Conservation (phyloP, 2,888 invertebrate genomes). For the Clusia tigrina region DNA sequence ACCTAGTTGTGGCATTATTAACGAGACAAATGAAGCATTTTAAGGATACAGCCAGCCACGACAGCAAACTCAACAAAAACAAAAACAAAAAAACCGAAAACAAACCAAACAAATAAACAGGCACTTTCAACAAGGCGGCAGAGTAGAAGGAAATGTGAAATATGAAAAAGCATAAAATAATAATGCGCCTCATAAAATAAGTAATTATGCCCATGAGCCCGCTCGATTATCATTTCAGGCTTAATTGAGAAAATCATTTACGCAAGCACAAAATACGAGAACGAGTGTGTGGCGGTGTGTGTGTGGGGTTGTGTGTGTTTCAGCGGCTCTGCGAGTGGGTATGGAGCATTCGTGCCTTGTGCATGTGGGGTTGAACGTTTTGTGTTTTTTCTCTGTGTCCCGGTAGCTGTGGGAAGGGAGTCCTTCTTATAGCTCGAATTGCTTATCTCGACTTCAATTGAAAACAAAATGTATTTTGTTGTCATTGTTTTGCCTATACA, state of each 20-base stretch:
- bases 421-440: not conserved
- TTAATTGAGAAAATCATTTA: slow-evolving; percentile 39
- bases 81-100: not conserved
- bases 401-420: too few species aligned
- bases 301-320: not conserved
- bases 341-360: not conserved
- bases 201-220: slow-evolving; percentile 61
- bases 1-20: not conserved
- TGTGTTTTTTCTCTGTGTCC: not conserved
- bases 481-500: slow-evolving; percentile 9
- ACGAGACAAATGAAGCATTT: slow-evolving; percentile 9
- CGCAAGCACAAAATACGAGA: slow-evolving; percentile 13
- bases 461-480: slow-evolving; percentile 19
- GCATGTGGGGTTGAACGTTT: not conserved
- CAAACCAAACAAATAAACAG: not conserved
- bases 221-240: slow-evolving; percentile 59
- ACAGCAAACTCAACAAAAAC: slow-evolving; percentile 5
- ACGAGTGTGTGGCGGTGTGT: not conserved
- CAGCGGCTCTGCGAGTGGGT: not conserved
- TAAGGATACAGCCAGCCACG: not conserved
- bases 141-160: not conserved
- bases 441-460: slow-evolving; percentile 4
- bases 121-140: not conserved
- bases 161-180: slow-evolving; percentile 9
- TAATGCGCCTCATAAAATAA: slow-evolving; percentile 45